Evolutionary conservation across 2,888 invertebrate species (phyloP).

Genomic region (Leucoma salicis): DNA sequence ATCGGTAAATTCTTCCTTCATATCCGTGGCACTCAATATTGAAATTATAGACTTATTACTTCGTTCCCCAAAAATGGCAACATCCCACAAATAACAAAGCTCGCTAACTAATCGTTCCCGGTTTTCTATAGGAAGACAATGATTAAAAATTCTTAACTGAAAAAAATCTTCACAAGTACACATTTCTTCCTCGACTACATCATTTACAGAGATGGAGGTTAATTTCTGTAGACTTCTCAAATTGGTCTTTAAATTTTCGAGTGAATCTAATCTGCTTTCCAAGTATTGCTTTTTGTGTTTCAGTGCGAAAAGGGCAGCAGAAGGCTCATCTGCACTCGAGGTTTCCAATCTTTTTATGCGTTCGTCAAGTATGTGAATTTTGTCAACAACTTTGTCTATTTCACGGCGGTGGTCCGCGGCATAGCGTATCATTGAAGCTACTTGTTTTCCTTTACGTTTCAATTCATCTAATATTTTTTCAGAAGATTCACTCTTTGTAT

Average conservation of each 20-base stretch:
- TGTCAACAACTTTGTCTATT: slow-evolving; percentile 60
- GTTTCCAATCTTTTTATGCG: slow-evolving; percentile 54
- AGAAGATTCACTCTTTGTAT: slow-evolving; percentile 38
- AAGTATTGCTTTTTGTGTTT: slow-evolving; percentile 60
- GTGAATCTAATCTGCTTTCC: slow-evolving; percentile 48
- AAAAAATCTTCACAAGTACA: slow-evolving; percentile 66
- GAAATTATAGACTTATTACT: slow-evolving; percentile 67
- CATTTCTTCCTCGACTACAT: slow-evolving; percentile 42
- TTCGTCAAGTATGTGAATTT: slow-evolving; percentile 56
- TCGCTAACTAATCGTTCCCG: slow-evolving; percentile 67
- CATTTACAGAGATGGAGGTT: slow-evolving; percentile 39
- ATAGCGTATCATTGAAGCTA: slow-evolving; percentile 55
- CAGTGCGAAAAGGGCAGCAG: slow-evolving; percentile 60
- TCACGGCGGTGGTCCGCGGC: slow-evolving; percentile 57
- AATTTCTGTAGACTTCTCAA: slow-evolving; percentile 45
- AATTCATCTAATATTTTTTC: slow-evolving; percentile 50
- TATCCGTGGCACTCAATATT: slow-evolving; percentile 62
- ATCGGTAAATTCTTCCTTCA: slow-evolving; percentile 66
- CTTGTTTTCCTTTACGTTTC: slow-evolving; percentile 50
- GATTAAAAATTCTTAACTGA: slow-evolving; percentile 68
- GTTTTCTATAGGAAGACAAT: slow-evolving; percentile 53
- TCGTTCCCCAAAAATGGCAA: slow-evolving; percentile 58
- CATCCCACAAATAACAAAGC: slow-evolving; percentile 65
- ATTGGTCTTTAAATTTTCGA: slow-evolving; percentile 61
- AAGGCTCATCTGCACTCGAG: slow-evolving; percentile 38